phyloP scores from a whole-genome alignment of 2,888 invertebrate genomes.

The Julus scanicus region DNA sequence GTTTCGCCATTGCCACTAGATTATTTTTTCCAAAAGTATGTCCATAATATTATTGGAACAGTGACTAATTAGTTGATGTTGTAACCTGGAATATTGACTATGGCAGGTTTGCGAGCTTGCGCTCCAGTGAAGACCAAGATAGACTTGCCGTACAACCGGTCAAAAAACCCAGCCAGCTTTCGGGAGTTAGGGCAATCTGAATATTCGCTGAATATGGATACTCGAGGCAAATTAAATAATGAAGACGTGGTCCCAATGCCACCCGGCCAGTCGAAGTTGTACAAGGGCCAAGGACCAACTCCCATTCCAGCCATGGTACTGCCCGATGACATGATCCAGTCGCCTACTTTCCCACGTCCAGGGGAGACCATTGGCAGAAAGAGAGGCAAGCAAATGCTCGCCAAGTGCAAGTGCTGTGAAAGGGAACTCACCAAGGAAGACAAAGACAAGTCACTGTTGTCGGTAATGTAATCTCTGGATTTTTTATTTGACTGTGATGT shows the following conservation, averaged over 20 bases:
- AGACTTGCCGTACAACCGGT: neutral
- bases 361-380: neutral
- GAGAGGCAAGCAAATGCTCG: neutral
- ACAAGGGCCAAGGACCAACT: neutral
- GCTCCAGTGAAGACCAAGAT: neutral
- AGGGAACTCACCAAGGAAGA: conserved; percentile 1
- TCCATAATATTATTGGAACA: neutral
- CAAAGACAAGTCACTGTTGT: conserved; percentile 16
- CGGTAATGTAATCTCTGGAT: neutral
- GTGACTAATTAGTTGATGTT: neutral
- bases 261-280: neutral
- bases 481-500: too few relatives aligned
- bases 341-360: neutral
- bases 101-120: neutral
- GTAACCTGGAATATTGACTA: neutral
- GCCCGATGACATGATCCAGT: neutral
- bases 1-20: conserved; percentile 24
- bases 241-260: neutral
- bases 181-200: neutral
- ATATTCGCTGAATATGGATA: neutral
- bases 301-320: neutral
- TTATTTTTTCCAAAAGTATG: too few relatives aligned
- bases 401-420: neutral
- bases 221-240: neutral
- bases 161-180: neutral